Evolutionary conservation across 2,888 invertebrate species (phyloP).

Genomic region (Leptopilina drosophilae): DNA sequence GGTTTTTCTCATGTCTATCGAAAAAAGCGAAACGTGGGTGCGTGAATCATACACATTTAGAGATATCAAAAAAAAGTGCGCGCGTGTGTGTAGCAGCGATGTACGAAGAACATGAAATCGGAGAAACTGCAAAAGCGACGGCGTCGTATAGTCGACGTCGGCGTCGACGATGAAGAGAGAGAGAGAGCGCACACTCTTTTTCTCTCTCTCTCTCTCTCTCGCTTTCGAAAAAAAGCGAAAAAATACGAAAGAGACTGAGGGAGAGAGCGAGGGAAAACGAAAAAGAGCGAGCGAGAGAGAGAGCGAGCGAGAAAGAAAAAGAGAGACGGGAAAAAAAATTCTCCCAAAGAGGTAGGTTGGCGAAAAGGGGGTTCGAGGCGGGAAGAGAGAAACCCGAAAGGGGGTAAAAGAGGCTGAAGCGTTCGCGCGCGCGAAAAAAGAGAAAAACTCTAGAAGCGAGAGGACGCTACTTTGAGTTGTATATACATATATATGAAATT

Average conservation of each 20-base stretch:
- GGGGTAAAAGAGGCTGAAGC: neutral
- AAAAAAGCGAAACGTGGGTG: neutral
- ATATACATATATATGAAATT: neutral
- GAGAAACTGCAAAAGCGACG: constrained; percentile 38
- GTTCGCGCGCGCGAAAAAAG: neutral
- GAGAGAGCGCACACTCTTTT: too few relatives aligned
- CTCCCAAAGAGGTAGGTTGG: neutral
- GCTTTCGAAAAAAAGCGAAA: too few relatives aligned
- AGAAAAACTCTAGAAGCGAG: constrained; percentile 15
- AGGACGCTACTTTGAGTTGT: constrained; percentile 37
- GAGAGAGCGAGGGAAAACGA: neutral
- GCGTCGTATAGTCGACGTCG: constrained; percentile 35
- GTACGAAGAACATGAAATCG: constrained; percentile 6
- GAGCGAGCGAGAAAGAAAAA: too few relatives aligned
- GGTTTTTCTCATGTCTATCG: constrained; percentile 12
- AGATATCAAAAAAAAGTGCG: neutral
- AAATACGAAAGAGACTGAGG: too few relatives aligned
- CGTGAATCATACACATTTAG: neutral
- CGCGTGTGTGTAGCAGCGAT: too few relatives aligned
- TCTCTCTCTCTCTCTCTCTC: too few relatives aligned
- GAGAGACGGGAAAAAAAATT: neutral
- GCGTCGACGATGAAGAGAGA: constrained; percentile 14
- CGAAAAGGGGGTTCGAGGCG: too few relatives aligned
- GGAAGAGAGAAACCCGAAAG: too few relatives aligned
- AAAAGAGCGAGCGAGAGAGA: too few relatives aligned